Conservation (phyloP, 2,888 invertebrate genomes). For the Dryobota labecula region DNA sequence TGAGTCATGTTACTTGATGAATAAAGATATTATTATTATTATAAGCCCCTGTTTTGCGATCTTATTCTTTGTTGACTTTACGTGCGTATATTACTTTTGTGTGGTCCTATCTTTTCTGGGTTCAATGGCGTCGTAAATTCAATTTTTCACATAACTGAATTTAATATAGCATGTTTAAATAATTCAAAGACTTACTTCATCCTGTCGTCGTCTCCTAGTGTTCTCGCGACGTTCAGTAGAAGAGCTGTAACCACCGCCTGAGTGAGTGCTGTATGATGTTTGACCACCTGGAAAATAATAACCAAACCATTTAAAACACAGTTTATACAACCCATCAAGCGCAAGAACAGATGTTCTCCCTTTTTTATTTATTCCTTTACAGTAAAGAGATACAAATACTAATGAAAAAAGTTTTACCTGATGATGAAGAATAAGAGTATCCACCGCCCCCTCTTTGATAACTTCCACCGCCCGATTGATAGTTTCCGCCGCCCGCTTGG, state of each 20-base stretch:
- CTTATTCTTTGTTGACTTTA: too few species aligned
- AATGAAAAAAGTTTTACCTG: conserved; percentile 72
- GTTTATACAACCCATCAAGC: background rate
- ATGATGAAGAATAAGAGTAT: conserved; percentile 82
- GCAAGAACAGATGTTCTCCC: background rate
- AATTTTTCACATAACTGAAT: too few species aligned
- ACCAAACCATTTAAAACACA: background rate
- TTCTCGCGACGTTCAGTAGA: conserved; percentile 73
- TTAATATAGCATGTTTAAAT: too few species aligned
- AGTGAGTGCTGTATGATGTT: conserved; percentile 72
- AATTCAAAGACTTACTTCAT: conserved; percentile 69
- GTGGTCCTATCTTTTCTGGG: too few species aligned
- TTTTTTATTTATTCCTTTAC: background rate
- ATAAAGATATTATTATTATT: too few species aligned
- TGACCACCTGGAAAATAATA: conserved; percentile 72
- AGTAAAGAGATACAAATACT: background rate
- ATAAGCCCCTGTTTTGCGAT: too few species aligned
- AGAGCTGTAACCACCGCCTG: conserved; percentile 74
- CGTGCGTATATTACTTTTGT: too few species aligned
- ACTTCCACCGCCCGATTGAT: conserved; percentile 64
- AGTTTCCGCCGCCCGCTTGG: conserved; percentile 56
- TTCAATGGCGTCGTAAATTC: too few species aligned
- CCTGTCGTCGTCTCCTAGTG: conserved; percentile 79
- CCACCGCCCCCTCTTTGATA: conserved; percentile 69
- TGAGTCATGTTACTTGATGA: too few species aligned